phyloP scores from a whole-genome alignment of 2,888 invertebrate species.

The Ptychoptera contaminata region DNA sequence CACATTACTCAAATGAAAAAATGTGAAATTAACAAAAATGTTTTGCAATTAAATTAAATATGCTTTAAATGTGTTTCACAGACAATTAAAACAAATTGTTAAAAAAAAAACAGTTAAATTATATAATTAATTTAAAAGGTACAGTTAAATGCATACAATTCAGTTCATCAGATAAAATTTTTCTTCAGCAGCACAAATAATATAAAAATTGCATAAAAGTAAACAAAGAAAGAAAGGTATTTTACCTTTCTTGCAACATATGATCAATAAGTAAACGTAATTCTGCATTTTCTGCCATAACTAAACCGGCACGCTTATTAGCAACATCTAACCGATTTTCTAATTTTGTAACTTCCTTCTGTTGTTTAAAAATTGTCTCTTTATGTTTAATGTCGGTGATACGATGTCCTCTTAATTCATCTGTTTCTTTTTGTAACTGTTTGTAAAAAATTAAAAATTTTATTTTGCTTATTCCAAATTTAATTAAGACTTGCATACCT shows the following conservation, averaged over 20 bases:
- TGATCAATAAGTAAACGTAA: conserved; percentile 67
- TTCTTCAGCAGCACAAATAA: not conserved
- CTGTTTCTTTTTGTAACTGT: conserved; percentile 27
- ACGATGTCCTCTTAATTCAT: conserved; percentile 27
- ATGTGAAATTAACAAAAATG: not conserved
- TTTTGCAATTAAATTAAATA: not conserved
- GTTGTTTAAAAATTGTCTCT: conserved; percentile 26
- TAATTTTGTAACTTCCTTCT: conserved; percentile 41
- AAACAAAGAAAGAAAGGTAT: not conserved
- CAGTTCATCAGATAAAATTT: not conserved
- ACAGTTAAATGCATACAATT: not conserved
- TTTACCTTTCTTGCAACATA: conserved; percentile 58
- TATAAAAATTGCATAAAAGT: no score
- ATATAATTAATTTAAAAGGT: not conserved
- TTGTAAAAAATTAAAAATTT: not conserved
- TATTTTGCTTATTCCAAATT: not conserved
- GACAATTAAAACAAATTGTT: not conserved
- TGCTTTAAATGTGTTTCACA: not conserved
- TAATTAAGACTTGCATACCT: conserved; percentile 13
- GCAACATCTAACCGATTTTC: conserved; percentile 63
- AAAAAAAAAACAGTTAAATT: not conserved
- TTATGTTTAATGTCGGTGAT: conserved; percentile 34
- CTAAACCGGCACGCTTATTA: conserved; percentile 58
- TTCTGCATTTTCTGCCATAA: conserved; percentile 54
- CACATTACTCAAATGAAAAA: no score